Base-by-base conservation (phyloP, 2,888 invertebrate genomes). In the Corbicula japonica region DNA sequence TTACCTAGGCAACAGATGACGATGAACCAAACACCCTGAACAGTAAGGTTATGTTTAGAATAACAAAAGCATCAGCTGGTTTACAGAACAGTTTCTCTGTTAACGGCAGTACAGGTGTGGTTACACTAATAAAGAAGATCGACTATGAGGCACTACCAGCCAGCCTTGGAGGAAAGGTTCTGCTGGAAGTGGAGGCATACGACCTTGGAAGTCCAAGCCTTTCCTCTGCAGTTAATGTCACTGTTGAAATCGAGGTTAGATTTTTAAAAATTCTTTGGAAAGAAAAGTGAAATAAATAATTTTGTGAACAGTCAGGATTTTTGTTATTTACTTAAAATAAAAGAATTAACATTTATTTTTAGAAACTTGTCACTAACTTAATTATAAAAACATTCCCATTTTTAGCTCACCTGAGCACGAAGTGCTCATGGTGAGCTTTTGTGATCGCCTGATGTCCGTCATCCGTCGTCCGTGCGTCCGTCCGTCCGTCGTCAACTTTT, bases 1-100 rank as follows among this genome's bases (percentile, higher is more conserved):
- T 44, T 58, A 46, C 44, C 41, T 62, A 96, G 95, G 97, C 97
- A 0, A 95, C 95, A 0, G 97, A 97, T 92, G 94, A 94, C 18
- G 97, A 97, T 93, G 96, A 97, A 0, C 84, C 85, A 8, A 78
- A 75, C 18, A 89, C 86, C 23, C 73, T 66, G 2, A 92, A 92
- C 86, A 92, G 91, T 69, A 32, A 75, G n/a, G 88, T 92, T 10
- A 82, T 74, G 34, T 92, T 89, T 81, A 74, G 74, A 50, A 90
- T 92, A 26, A 70, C 60, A n/a, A 35, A 76, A 46, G 84, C 86
- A 2, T 85, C 88, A 8, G 76, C 85, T 21, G 87, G 89, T 26
- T 83, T 90, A 0, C 56, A 79, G 26, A 74, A 71, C 41, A 91
- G 91, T 83, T 96, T 96, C 86, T 92, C 94, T 71, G 95, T 97